These are phyloP conservation scores for Parazoanthus atlanticus DNA, from an alignment of 92 coral and sea anemone species.

Conservation along the genomic window DNA sequence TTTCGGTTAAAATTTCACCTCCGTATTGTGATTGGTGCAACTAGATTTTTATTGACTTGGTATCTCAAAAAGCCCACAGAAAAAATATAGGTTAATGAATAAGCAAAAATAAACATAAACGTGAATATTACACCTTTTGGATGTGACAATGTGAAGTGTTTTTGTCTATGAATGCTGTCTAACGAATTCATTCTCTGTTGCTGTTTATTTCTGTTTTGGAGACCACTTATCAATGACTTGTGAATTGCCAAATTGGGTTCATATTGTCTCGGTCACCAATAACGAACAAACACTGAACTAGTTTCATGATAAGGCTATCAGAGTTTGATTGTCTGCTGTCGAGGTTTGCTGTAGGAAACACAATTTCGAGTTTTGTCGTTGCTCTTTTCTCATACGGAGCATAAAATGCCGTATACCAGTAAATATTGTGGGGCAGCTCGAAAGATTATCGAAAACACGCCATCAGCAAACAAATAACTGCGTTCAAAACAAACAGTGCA, in stretches of 20 bases:
- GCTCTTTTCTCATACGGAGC: neutral
- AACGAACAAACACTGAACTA: too few species aligned
- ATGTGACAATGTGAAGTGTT: neutral
- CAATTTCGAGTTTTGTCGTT: too few species aligned
- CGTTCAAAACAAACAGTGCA: neutral
- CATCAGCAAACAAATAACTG: neutral
- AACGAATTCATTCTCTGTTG: neutral
- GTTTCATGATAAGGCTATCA: neutral
- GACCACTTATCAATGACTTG: neutral
- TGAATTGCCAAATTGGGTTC: neutral
- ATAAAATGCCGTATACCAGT: neutral
- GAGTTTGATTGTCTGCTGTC: neutral
- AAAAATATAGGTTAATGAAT: too few species aligned
- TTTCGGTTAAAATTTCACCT: too few species aligned
- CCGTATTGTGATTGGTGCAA: too few species aligned
- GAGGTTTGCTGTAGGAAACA: neutral
- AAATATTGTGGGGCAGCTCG: neutral
- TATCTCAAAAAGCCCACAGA: too few species aligned
- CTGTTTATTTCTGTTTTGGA: neutral
- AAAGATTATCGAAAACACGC: neutral
- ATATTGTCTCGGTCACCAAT: too few species aligned
- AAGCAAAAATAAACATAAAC: too few species aligned
- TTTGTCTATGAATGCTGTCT: too few species aligned
- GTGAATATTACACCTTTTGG: neutral
- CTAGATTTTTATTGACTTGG: too few species aligned